phyloP scores from a whole-genome alignment of 1,140 invertebrate species.

The Conopomorpha cramerella region DNA sequence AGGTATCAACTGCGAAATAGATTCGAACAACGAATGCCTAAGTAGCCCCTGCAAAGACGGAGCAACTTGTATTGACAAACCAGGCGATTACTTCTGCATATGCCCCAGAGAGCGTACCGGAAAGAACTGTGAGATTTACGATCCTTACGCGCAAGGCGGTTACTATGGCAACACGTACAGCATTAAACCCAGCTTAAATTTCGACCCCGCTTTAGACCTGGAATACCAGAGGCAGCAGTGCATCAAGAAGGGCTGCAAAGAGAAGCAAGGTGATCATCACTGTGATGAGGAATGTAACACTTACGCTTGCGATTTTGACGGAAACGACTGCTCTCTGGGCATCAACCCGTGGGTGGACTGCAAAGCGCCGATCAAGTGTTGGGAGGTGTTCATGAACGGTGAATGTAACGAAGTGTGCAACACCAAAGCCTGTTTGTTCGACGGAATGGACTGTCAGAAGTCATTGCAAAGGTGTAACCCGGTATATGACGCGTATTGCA shows the following conservation, averaged over 20 bases:
- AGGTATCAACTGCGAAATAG: slow-evolving; percentile 83
- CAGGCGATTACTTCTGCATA: slow-evolving; percentile 80
- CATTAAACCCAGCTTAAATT: slow-evolving; percentile 37
- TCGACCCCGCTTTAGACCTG: slow-evolving; percentile 62
- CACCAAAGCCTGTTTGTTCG: slow-evolving; percentile 89
- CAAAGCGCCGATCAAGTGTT: slow-evolving; percentile 83
- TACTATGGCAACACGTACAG: slow-evolving; percentile 60
- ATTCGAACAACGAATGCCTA: slow-evolving; percentile 77
- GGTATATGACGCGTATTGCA: slow-evolving; percentile 89
- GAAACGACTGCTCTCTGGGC: slow-evolving; percentile 91
- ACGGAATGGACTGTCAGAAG: slow-evolving; percentile 90
- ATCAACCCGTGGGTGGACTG: slow-evolving; percentile 95
- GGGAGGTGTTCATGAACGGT: slow-evolving; percentile 87
- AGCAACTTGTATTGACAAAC: slow-evolving; percentile 77
- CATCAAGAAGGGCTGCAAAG: slow-evolving; percentile 73
- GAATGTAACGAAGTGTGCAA: slow-evolving; percentile 91
- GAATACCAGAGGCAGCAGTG: slow-evolving; percentile 78
- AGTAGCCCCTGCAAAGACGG: slow-evolving; percentile 84
- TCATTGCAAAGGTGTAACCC: slow-evolving; percentile 83
- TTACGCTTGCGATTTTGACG: slow-evolving; percentile 92
- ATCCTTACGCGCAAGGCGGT: slow-evolving; percentile 72
- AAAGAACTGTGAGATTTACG: slow-evolving; percentile 82
- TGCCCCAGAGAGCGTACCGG: slow-evolving; percentile 82
- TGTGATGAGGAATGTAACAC: slow-evolving; percentile 95
- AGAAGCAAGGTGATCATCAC: slow-evolving; percentile 79